Evolutionary conservation across 2,888 invertebrate genomes (phyloP).

Genomic region (Xanthia icteritia): DNA sequence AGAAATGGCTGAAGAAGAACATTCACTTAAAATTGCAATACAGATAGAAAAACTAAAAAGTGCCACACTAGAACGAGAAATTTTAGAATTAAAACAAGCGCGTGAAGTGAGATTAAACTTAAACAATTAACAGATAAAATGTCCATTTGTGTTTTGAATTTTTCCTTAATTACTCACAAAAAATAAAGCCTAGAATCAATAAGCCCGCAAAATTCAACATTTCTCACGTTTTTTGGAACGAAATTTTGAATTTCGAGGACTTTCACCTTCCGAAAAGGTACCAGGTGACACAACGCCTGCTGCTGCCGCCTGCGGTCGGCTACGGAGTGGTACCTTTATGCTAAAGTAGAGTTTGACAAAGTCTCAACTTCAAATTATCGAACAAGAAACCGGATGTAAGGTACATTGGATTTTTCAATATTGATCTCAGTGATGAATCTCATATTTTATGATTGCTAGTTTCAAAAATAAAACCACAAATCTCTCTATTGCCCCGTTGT

Average conservation of each 20-base stretch:
- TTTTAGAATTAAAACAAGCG: constrained; percentile 30
- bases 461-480: not conserved
- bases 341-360: too few species aligned
- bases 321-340: too few species aligned
- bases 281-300: too few species aligned
- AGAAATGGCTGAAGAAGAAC: constrained; percentile 45
- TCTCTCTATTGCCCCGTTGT: not conserved
- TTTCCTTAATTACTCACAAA: not conserved
- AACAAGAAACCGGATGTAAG: too few species aligned
- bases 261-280: too few species aligned
- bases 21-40: constrained; percentile 39
- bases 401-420: too few species aligned
- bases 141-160: not conserved
- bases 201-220: too few species aligned
- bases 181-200: not conserved
- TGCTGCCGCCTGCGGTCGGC: too few species aligned
- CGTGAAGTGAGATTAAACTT: constrained; percentile 16
- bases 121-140: not conserved
- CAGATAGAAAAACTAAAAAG: constrained; percentile 33
- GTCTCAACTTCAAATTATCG: too few species aligned
- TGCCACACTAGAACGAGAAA: constrained; percentile 35
- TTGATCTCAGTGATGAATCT: not conserved
- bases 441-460: not conserved
- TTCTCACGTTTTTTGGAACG: too few species aligned
- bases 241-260: too few species aligned